Conservation (phyloP, 1,140 invertebrate genomes). For the Caenorhabditis remanei region DNA sequence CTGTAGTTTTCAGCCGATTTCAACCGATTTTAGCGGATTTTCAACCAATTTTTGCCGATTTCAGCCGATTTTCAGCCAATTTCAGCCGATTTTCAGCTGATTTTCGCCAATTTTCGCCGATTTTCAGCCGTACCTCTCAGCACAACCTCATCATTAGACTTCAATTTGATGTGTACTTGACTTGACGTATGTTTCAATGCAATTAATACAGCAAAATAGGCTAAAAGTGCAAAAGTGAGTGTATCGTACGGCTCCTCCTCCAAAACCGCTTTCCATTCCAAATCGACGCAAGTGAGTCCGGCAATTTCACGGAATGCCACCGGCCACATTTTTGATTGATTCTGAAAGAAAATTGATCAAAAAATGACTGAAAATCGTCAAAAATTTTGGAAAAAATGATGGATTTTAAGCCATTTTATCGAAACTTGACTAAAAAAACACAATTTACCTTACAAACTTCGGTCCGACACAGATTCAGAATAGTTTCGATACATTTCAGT, state of each 20-base stretch:
- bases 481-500: neutral
- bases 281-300: constrained; percentile 10
- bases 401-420: too few species aligned
- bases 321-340: constrained; percentile 12
- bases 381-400: neutral
- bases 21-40: too few species aligned
- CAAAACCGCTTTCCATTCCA: constrained; percentile 1
- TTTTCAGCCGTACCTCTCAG: too few species aligned
- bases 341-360: neutral
- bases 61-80: too few species aligned
- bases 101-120: too few species aligned
- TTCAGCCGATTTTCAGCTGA: too few species aligned
- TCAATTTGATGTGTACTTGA: neutral
- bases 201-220: neutral
- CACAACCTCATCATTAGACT: neutral
- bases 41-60: too few species aligned
- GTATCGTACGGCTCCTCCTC: constrained; percentile 11
- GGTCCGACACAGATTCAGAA: neutral
- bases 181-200: neutral
- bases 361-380: neutral
- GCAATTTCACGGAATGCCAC: neutral
- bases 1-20: too few species aligned
- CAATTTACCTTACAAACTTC: neutral
- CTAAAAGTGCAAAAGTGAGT: neutral
- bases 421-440: too few species aligned